These are phyloP conservation scores for Ephydatia muelleri DNA, from an alignment of 37 sponge, comb jelly and placozoan genomes.

Conservation along the genomic window DNA sequence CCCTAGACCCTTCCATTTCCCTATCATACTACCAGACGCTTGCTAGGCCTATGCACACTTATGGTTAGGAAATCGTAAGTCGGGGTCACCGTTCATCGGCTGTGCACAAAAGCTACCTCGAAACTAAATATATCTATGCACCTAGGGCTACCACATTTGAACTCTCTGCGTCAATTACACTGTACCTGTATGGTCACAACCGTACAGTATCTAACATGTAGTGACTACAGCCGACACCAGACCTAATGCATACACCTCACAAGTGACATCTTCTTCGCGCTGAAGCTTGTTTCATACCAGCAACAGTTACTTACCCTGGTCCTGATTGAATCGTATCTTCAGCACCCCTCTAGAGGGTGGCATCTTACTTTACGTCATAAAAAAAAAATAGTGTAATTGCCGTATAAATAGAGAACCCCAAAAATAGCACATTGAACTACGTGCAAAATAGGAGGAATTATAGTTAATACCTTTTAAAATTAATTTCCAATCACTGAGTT, in stretches of 20 bases:
- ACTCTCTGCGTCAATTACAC: too few species aligned
- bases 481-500: too few species aligned
- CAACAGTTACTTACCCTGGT: slow-evolving; percentile 23
- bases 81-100: too few species aligned
- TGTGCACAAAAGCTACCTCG: too few species aligned
- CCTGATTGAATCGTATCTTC: slow-evolving; percentile 65
- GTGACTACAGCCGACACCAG: neutral
- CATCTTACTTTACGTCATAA: slow-evolving; percentile 10
- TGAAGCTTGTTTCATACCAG: neutral
- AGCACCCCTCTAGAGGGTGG: slow-evolving; percentile 51
- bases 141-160: too few species aligned
- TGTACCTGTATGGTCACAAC: neutral
- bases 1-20: too few species aligned
- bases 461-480: too few species aligned
- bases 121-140: too few species aligned
- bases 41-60: too few species aligned
- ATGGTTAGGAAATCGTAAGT: too few species aligned
- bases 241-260: neutral
- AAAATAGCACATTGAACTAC: neutral
- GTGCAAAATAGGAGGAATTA: too few species aligned
- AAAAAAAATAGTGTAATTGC: neutral
- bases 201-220: neutral
- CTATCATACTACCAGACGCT: too few species aligned
- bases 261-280: neutral
- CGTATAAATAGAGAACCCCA: neutral